phyloP scores from a whole-genome alignment of 2,113 vertebrate genomes.

The Notiomystis cincta region DNA sequence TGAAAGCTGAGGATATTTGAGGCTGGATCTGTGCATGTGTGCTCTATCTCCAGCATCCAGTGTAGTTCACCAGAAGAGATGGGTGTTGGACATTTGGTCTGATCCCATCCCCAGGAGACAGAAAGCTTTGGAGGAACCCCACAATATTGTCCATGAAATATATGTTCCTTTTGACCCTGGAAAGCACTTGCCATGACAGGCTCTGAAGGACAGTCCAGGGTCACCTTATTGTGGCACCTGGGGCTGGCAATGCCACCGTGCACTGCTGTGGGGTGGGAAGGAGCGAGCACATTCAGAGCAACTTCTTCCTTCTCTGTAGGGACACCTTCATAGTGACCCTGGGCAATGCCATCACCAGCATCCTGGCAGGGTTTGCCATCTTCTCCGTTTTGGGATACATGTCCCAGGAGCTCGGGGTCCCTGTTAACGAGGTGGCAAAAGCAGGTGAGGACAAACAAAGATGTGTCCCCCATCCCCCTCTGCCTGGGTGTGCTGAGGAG shows the following conservation, averaged over 20 bases:
- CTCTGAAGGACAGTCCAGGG: background rate
- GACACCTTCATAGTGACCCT: slow-evolving; percentile 83
- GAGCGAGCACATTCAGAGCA: background rate
- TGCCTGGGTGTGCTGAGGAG: background rate
- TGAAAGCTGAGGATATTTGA: background rate
- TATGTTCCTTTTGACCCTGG: background rate
- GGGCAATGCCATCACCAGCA: slow-evolving; percentile 82
- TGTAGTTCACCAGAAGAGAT: background rate
- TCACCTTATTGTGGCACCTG: background rate
- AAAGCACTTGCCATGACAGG: background rate
- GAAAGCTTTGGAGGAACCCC: background rate
- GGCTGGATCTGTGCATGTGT: background rate
- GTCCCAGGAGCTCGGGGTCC: slow-evolving; percentile 81
- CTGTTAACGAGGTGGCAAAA: slow-evolving; percentile 82
- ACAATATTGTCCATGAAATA: background rate
- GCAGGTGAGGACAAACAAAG: slow-evolving; percentile 64
- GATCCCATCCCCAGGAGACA: background rate
- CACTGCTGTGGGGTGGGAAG: background rate
- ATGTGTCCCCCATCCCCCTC: background rate
- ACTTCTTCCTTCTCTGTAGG: slow-evolving; percentile 28
- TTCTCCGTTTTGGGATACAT: slow-evolving; percentile 83
- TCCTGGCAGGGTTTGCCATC: slow-evolving; percentile 82
- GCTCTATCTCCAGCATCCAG: accelerated
- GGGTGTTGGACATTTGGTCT: background rate
- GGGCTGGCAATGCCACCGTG: background rate